Evolutionary conservation across 2,113 vertebrate genomes (phyloP).

Genomic region (Channa maculata): DNA sequence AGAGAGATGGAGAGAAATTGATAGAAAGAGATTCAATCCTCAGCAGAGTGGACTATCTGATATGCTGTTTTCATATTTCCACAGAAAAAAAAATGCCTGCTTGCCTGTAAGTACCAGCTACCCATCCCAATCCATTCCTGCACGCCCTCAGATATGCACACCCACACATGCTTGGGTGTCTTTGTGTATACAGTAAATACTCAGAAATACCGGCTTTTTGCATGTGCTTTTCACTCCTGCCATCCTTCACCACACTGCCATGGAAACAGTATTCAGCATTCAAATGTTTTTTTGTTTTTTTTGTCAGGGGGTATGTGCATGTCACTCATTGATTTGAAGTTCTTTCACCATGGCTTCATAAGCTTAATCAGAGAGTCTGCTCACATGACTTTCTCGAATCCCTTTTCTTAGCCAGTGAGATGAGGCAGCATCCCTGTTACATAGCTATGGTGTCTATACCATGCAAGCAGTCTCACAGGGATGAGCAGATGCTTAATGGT

Average conservation of each 20-base stretch:
- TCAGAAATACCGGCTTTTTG: slow-evolving; percentile 55
- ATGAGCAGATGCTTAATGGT: slow-evolving; percentile 55
- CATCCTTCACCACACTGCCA: slow-evolving; percentile 77
- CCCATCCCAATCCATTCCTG: slow-evolving; percentile 45
- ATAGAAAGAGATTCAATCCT: slow-evolving; percentile 37
- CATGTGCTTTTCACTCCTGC: slow-evolving; percentile 72
- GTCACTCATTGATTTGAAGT: slow-evolving; percentile 64
- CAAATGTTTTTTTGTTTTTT: slow-evolving; percentile 52
- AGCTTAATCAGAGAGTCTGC: slow-evolving; percentile 59
- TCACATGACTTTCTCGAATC: slow-evolving; percentile 59
- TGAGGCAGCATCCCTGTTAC: slow-evolving; percentile 48
- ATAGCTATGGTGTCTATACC: slow-evolving; percentile 26
- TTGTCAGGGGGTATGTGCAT: slow-evolving; percentile 55
- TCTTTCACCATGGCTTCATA: slow-evolving; percentile 42
- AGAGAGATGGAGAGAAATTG: slow-evolving; percentile 61
- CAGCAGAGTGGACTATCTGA: slow-evolving; percentile 46
- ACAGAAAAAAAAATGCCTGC: slow-evolving; percentile 60
- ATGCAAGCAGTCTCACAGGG: slow-evolving; percentile 15
- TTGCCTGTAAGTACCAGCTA: slow-evolving; percentile 56
- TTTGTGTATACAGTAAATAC: slow-evolving; percentile 60
- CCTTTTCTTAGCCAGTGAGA: slow-evolving; percentile 56
- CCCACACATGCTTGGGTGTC: slow-evolving; percentile 39
- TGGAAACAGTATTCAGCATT: slow-evolving; percentile 77
- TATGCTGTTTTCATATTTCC: slow-evolving; percentile 47
- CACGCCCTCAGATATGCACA: slow-evolving; percentile 31